Evolutionary conservation across 2,113 vertebrate species (phyloP).

Genomic region (Ranitomeya variabilis): DNA sequence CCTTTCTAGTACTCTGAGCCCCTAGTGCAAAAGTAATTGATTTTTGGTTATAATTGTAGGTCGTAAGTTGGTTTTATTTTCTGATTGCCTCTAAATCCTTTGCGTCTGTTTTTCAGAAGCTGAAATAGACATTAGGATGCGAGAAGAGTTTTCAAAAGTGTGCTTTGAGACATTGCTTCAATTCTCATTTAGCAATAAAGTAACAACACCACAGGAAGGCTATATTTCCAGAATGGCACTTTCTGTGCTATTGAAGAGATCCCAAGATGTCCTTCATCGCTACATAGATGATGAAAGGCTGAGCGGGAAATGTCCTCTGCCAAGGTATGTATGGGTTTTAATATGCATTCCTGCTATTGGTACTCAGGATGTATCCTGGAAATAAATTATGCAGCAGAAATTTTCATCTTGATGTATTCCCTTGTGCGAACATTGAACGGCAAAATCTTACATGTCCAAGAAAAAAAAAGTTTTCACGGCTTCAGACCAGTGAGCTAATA

Average conservation of each 20-base stretch:
- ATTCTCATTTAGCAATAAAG: slow-evolving; percentile 99
- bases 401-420: background rate
- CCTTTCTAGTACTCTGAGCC: background rate
- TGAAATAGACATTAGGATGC: slow-evolving; percentile 94
- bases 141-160: slow-evolving; percentile 98
- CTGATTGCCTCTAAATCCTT: slow-evolving; percentile 6
- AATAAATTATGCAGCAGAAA: slow-evolving; percentile 2
- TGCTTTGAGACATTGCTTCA: slow-evolving; percentile 98
- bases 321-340: slow-evolving; percentile 76
- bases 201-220: slow-evolving; percentile 94
- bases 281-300: slow-evolving; percentile 95
- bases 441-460: background rate
- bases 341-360: background rate
- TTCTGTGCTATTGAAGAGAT: slow-evolving; percentile 91
- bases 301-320: slow-evolving; percentile 96
- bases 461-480: background rate
- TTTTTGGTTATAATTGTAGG: slow-evolving; percentile 7
- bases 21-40: slow-evolving; percentile 29
- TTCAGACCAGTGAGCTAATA: background rate
- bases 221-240: slow-evolving; percentile 98
- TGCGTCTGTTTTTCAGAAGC: slow-evolving; percentile 80
- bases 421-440: background rate
- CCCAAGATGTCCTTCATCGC: slow-evolving; percentile 90
- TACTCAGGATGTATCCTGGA: background rate
- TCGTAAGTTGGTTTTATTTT: slow-evolving; percentile 4